A percentile compares a stretch with the other conserved stretches of the same genome.
Evolutionary conservation across 1,140 invertebrate genomes (phyloP).

Genomic region (Diorhabda carinulata): DNA sequence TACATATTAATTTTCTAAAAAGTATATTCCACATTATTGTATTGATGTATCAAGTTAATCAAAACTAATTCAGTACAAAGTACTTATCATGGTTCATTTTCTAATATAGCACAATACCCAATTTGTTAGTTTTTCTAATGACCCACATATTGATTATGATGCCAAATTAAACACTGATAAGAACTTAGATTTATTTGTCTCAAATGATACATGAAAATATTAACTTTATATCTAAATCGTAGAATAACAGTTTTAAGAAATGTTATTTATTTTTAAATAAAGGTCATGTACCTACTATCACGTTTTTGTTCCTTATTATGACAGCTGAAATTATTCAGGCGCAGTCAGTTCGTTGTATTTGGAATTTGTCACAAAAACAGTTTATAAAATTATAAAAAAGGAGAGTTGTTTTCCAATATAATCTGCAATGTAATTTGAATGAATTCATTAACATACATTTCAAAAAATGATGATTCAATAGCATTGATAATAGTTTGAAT

Average conservation of each 20-base stretch:
- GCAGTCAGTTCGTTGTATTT: no score
- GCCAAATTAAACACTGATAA: neutral
- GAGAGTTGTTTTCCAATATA: no score
- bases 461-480: no score
- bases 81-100: neutral
- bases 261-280: neutral
- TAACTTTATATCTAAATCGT: neutral
- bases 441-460: no score
- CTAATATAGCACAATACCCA: neutral
- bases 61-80: neutral
- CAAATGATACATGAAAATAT: neutral
- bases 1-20: constrained; percentile 14
- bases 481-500: no score
- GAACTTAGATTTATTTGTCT: neutral
- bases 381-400: no score
- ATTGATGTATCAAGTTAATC: neutral
- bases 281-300: neutral
- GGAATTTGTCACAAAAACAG: no score
- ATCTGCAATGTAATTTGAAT: no score
- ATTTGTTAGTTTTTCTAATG: neutral
- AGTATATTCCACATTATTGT: no score
- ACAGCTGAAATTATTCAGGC: neutral
- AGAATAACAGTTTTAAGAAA: neutral
- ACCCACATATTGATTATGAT: neutral
- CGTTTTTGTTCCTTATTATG: constrained; percentile 2